Base-by-base conservation (phyloP, 2,797 vertebrate genomes). In the Sebastes vulpes region DNA sequence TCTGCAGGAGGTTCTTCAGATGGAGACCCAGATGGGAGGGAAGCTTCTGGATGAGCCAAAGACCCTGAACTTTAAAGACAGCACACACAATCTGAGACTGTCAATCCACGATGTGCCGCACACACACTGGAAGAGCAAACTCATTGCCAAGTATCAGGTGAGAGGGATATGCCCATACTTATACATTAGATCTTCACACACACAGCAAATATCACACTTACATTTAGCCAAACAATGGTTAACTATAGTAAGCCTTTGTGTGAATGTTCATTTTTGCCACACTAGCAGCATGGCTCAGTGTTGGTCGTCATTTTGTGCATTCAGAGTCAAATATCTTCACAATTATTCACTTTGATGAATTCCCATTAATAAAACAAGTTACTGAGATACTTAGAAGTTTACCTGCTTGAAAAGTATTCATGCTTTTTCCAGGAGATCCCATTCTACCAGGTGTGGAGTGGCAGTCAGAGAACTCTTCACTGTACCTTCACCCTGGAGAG, bases 31-130 rank as follows among this genome's bases (percentile, higher is more conserved):
- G 94, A 97, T 98, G 97, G 98, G 98, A 0, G 98, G 98, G 58
- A 99, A 99, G 89, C 97, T 99, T 70, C 92, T 99, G 89, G 98
- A 99, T 72, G 98, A 99, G 89, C 98, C 98, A 79, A 99, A 99
- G 95, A 96, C 97, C 72, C 96, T 99, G 88, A 96, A 97, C 95
- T 99, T 99, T 92, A 99, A 99, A 94, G 98, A 98, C 94, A 99
- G 98, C 92, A 97, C 97, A 78, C 98, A 99, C 90, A 99, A 99
- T 88, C 96, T 99, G 85, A 98, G 98, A 85, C 95, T 99, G 67
- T 99, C 98, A 0, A 95, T 99, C 86, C 98, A 99, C 1, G 98
- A 99, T 2, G 93, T 99, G 31, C 94, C 97, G 35, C 98, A 99
- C 91, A 97, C 97, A 31, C 97, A 97, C 82, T 99, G 98, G 98